Conservation (phyloP, 2,113 vertebrate genomes). For the Hemibagrus wyckioides region DNA sequence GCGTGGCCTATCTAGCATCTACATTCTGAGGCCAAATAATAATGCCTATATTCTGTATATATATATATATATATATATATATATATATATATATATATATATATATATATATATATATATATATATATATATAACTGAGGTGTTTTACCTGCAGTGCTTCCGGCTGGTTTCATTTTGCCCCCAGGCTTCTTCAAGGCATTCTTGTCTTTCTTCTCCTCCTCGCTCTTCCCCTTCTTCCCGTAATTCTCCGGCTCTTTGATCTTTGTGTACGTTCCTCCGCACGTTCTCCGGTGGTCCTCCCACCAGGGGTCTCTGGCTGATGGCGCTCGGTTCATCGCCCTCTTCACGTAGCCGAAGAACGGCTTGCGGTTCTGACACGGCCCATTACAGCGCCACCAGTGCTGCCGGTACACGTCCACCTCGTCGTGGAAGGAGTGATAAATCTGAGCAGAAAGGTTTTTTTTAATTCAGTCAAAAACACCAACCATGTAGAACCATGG, state of each 20-base stretch:
- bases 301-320: slow-evolving; percentile 90
- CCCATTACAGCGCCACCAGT: slow-evolving; percentile 94
- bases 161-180: slow-evolving; percentile 52
- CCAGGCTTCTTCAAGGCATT: slow-evolving; percentile 44
- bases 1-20: background rate
- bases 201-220: slow-evolving; percentile 47
- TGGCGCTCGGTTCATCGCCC: slow-evolving; percentile 89
- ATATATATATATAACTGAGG: background rate
- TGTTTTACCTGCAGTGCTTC: slow-evolving; percentile 54
- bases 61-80: no score
- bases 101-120: no score
- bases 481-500: fast-evolving
- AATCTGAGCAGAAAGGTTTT: slow-evolving; percentile 68
- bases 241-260: slow-evolving; percentile 92
- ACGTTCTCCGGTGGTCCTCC: slow-evolving; percentile 82
- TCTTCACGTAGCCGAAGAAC: slow-evolving; percentile 88
- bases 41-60: no score
- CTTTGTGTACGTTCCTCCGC: slow-evolving; percentile 88
- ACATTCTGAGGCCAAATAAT: background rate
- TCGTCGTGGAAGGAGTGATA: slow-evolving; percentile 89
- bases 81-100: no score
- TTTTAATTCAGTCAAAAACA: no score
- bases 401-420: slow-evolving; percentile 88
- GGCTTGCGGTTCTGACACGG: slow-evolving; percentile 83
- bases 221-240: slow-evolving; percentile 75